These are phyloP conservation scores for Holotrichia oblita DNA, from an alignment of 1,140 invertebrate species.

Conservation along the genomic window DNA sequence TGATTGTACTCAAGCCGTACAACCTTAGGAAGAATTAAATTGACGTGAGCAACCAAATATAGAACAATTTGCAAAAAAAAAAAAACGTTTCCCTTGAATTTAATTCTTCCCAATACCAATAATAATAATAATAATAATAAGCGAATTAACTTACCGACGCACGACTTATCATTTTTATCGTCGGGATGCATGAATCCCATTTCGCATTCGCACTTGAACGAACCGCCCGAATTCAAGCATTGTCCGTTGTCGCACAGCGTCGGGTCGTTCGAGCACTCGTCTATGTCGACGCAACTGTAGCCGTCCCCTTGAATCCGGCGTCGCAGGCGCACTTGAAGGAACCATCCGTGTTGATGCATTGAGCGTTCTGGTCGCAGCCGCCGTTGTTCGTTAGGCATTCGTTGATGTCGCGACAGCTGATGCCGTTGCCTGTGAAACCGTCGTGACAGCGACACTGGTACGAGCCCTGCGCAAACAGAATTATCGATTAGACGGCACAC, in stretches of 20 bases:
- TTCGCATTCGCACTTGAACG: constrained; percentile 86
- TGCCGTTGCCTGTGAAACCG: constrained; percentile 85
- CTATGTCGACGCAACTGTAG: constrained; percentile 72
- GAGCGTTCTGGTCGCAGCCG: constrained; percentile 84
- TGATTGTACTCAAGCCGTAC: too few relatives aligned
- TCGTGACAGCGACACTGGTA: constrained; percentile 84
- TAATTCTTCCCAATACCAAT: too few relatives aligned
- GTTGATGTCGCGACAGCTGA: constrained; percentile 69
- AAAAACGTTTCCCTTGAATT: too few relatives aligned
- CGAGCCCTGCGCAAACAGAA: constrained; percentile 54
- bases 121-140: too few relatives aligned
- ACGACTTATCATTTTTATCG: constrained; percentile 66
- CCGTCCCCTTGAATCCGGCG: constrained; percentile 87
- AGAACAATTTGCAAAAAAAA: too few relatives aligned
- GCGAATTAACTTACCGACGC: constrained; percentile 65
- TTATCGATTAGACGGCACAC: not conserved
- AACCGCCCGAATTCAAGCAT: constrained; percentile 86
- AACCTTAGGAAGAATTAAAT: too few relatives aligned
- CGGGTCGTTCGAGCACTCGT: constrained; percentile 85
- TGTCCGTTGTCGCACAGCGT: constrained; percentile 74
- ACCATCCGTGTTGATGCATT: constrained; percentile 88
- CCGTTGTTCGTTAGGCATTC: constrained; percentile 79
- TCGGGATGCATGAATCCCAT: constrained; percentile 81
- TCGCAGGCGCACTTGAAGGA: constrained; percentile 87
- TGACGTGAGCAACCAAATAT: too few relatives aligned